These are phyloP conservation scores for Dione vanillae DNA, from an alignment of 2,888 invertebrate species.

Conservation along the genomic window DNA sequence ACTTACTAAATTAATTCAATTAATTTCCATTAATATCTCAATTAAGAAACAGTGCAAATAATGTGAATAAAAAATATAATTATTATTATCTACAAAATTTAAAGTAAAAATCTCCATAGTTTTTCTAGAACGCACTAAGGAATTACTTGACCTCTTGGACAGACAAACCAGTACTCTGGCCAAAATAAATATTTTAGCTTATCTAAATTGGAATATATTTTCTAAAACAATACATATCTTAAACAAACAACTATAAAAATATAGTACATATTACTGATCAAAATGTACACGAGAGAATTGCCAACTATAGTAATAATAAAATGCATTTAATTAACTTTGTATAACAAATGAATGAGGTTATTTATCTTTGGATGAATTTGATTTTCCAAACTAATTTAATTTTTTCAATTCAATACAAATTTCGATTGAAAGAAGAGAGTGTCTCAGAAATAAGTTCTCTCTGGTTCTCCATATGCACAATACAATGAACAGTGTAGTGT, in stretches of 20 bases:
- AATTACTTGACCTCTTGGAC: background rate
- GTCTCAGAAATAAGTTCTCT: no score
- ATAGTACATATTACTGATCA: constrained; percentile 61
- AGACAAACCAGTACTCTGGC: constrained; percentile 54
- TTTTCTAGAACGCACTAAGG: background rate
- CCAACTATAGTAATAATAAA: background rate
- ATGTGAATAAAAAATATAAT: no score
- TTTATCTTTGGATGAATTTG: no score
- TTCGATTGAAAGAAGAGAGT: no score
- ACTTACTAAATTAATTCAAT: no score
- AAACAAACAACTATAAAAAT: constrained; percentile 72
- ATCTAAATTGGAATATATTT: constrained; percentile 63
- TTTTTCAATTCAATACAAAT: no score
- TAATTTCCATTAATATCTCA: no score
- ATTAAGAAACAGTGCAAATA: no score
- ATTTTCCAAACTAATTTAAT: no score
- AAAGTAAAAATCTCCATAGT: background rate
- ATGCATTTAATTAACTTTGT: background rate
- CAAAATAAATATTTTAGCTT: constrained; percentile 57
- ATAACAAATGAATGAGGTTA: background rate
- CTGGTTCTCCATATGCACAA: no score
- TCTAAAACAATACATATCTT: constrained; percentile 55
- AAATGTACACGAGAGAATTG: background rate
- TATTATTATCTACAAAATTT: constrained; percentile 1
- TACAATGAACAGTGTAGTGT: no score